Evolutionary conservation across 2,113 vertebrate genomes (phyloP).

Genomic region (Lynx canadensis): DNA sequence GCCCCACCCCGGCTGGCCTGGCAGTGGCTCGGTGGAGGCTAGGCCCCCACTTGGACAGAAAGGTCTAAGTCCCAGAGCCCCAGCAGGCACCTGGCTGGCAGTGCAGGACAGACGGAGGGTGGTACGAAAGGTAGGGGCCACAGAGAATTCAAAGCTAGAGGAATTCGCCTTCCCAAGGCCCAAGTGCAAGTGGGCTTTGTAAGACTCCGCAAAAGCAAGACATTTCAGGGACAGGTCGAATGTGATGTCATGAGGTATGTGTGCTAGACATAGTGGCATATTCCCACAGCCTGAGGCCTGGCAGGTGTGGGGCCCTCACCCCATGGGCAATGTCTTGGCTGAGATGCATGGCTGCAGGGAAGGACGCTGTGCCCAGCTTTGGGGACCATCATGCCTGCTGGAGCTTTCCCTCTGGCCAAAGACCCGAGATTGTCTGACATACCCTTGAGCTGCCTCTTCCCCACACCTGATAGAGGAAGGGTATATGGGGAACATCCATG

Average conservation of each 20-base stretch:
- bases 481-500: not conserved
- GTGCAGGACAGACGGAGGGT: constrained; percentile 39
- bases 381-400: not conserved
- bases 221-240: constrained; percentile 30
- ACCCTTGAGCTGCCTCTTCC: not conserved
- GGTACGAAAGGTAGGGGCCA: not conserved
- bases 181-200: not conserved
- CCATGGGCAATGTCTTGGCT: constrained; percentile 48
- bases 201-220: constrained; percentile 56
- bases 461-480: not conserved
- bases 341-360: constrained; percentile 12
- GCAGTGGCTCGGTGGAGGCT: constrained; percentile 52
- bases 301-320: not conserved
- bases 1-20: constrained; percentile 2
- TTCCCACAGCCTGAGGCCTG: constrained; percentile 67
- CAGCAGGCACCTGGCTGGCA: constrained; percentile 35
- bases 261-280: constrained; percentile 70
- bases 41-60: not conserved
- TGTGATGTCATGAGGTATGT: not conserved
- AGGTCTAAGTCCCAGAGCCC: not conserved
- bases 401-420: not conserved
- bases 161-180: not conserved
- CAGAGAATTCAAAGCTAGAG: constrained; percentile 68
- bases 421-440: not conserved
- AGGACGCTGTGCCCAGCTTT: constrained; percentile 30